A percentile compares a stretch with the other conserved stretches of the same genome.
Conservation (phyloP, 1,140 invertebrate genomes). For the Zaprionus capensis region DNA sequence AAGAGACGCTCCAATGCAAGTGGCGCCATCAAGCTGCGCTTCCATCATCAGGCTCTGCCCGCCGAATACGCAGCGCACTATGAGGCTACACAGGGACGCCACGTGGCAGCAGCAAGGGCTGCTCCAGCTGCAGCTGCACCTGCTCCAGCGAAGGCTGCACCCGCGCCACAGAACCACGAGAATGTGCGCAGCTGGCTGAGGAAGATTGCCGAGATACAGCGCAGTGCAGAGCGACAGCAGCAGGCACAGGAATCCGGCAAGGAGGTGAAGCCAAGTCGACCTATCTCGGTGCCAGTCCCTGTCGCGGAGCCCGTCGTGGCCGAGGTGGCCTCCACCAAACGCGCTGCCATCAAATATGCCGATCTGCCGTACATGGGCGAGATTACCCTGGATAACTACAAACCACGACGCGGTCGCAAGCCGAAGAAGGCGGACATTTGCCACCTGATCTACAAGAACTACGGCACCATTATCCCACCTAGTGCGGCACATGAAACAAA, state of each 20-base stretch:
- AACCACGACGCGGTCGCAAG: conserved; percentile 92
- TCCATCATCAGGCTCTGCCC: conserved; percentile 92
- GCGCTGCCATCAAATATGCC: conserved; percentile 88
- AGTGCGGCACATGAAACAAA: conserved; percentile 15
- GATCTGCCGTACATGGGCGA: conserved; percentile 96
- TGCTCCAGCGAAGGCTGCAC: conserved; percentile 37
- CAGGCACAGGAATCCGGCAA: conserved; percentile 36
- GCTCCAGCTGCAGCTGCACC: background rate
- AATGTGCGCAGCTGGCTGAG: conserved; percentile 90
- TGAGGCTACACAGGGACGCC: conserved; percentile 88
- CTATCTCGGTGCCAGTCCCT: conserved; percentile 19
- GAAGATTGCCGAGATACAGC: conserved; percentile 88
- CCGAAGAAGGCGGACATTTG: conserved; percentile 96
- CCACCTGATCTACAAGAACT: conserved; percentile 95
- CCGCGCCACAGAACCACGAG: conserved; percentile 84
- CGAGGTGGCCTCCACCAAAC: conserved; percentile 30
- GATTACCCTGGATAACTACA: conserved; percentile 93
- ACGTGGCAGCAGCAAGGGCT: conserved; percentile 38
- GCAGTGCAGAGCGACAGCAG: conserved; percentile 84
- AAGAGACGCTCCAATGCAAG: conserved; percentile 39
- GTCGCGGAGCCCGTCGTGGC: conserved; percentile 2
- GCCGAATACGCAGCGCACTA: conserved; percentile 92
- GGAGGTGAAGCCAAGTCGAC: background rate
- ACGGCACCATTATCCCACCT: conserved; percentile 91
- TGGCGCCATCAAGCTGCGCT: conserved; percentile 90